Conservation (phyloP, 2,888 invertebrate genomes). For the Cephus spinipes region DNA sequence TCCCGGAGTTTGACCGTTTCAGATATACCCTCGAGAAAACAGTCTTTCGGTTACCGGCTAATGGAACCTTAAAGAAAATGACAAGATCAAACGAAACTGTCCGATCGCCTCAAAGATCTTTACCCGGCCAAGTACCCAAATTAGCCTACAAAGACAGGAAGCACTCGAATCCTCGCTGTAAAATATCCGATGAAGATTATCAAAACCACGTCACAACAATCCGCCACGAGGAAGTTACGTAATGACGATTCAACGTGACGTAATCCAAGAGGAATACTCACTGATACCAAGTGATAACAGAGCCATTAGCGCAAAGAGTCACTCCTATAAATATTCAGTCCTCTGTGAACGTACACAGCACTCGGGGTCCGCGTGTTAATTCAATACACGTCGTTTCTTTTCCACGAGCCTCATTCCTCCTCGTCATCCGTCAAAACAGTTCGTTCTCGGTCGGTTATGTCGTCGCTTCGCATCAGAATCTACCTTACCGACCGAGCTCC, state of each 20-base stretch:
- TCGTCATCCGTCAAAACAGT: not conserved
- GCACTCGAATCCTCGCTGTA: not conserved
- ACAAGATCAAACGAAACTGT: not conserved
- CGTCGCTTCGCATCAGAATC: not conserved
- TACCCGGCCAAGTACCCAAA: not conserved
- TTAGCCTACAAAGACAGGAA: not conserved
- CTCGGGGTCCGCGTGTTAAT: not conserved
- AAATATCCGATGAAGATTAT: not conserved
- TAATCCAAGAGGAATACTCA: not conserved
- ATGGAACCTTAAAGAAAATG: not conserved
- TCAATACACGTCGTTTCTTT: not conserved
- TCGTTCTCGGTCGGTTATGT: not conserved
- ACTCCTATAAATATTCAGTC: slow-evolving; percentile 37
- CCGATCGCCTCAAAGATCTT: not conserved
- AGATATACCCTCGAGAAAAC: not conserved
- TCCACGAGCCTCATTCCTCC: not conserved
- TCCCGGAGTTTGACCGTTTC: not conserved
- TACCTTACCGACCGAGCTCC: not conserved
- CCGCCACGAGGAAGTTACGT: not conserved
- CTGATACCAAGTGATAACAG: not conserved
- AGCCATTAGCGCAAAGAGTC: slow-evolving; percentile 18
- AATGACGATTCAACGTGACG: not conserved
- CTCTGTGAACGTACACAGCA: not conserved
- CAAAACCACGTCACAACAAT: not conserved
- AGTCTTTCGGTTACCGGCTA: not conserved